Evolutionary conservation across 2,888 invertebrate species (phyloP).

Genomic region (Hydraecia micacea): DNA sequence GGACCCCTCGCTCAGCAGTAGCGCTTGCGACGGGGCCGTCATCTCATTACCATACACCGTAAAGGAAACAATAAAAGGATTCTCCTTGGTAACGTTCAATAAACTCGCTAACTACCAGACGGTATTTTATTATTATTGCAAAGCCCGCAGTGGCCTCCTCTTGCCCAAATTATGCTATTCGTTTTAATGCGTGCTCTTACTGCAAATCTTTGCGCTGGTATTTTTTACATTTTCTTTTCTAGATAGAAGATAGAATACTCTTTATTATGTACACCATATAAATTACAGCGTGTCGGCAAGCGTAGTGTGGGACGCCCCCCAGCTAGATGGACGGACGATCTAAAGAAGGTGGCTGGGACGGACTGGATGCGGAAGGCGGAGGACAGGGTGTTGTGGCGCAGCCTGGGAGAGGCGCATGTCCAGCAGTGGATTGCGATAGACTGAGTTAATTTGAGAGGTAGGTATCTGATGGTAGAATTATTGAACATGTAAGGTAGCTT

Average conservation of each 20-base stretch:
- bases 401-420: too few relatives aligned
- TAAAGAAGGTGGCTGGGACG: too few relatives aligned
- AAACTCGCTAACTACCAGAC: slow-evolving; percentile 63
- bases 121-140: slow-evolving; percentile 75
- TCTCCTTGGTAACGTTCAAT: slow-evolving; percentile 63
- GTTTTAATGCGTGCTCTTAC: slow-evolving; percentile 69
- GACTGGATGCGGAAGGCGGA: too few relatives aligned
- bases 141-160: slow-evolving; percentile 63
- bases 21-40: not conserved
- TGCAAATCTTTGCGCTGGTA: slow-evolving; percentile 63
- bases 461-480: not conserved
- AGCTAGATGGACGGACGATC: too few relatives aligned
- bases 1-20: too few relatives aligned
- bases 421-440: too few relatives aligned
- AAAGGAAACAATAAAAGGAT: slow-evolving; percentile 67
- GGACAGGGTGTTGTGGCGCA: too few relatives aligned
- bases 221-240: slow-evolving; percentile 60
- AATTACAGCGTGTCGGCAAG: too few relatives aligned
- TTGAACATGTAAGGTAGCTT: not conserved
- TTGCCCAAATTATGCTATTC: slow-evolving; percentile 74
- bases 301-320: too few relatives aligned
- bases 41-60: slow-evolving; percentile 42
- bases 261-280: too few relatives aligned
- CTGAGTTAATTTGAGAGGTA: not conserved
- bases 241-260: not conserved